Conservation (phyloP, 1,140 invertebrate species). For the Parasteatoda tepidariorum region DNA sequence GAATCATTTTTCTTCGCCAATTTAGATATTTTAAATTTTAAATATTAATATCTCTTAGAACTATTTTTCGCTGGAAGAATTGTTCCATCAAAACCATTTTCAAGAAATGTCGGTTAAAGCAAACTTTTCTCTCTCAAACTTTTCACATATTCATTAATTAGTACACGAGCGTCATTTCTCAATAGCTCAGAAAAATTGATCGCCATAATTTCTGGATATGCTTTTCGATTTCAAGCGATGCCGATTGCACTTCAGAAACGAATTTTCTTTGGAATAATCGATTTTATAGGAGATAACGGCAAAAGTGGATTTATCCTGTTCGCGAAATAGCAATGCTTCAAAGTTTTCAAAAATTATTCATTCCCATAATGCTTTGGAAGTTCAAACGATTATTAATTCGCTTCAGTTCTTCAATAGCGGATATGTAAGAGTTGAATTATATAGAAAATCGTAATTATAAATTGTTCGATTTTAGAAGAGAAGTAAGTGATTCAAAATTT, state of each 20-base stretch:
- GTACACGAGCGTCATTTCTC: no score
- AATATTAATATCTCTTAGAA: no score
- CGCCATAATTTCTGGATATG: no score
- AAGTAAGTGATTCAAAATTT: background rate
- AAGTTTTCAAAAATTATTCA: background rate
- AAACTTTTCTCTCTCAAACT: no score
- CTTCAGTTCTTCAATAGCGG: background rate
- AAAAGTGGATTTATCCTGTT: background rate
- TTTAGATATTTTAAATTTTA: no score
- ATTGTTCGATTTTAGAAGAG: background rate
- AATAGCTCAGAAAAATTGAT: no score
- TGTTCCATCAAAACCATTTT: no score
- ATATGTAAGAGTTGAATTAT: background rate
- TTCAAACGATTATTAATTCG: background rate
- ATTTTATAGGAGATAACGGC: background rate
- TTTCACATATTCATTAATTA: no score
- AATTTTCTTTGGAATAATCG: background rate
- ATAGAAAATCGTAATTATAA: background rate
- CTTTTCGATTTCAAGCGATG: no score
- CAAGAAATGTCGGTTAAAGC: no score
- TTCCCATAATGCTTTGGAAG: background rate
- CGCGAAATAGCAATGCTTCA: background rate
- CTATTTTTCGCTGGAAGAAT: no score
- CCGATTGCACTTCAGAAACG: background rate
- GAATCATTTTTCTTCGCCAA: no score